These are phyloP conservation scores for Oikopleura dioica DNA, from an alignment of 23 tunicate species.

Conservation along the genomic window DNA sequence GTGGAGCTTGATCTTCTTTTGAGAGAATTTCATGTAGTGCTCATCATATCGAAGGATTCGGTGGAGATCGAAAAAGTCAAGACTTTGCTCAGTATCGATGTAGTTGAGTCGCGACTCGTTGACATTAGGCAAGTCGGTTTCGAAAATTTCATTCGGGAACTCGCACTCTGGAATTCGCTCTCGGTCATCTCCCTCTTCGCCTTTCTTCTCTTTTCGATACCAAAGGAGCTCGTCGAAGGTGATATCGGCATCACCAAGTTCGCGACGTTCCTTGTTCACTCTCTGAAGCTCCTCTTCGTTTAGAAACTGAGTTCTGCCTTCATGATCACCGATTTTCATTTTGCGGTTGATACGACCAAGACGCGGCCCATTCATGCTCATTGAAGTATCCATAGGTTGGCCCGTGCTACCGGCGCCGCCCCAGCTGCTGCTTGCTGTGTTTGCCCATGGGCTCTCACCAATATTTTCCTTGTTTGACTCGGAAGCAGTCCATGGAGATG, in stretches of 20 bases:
- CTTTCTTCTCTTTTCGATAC: constrained; percentile 7
- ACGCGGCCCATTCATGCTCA: too few species aligned
- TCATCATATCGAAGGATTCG: background rate
- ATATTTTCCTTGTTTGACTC: too few species aligned
- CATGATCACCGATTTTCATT: too few species aligned
- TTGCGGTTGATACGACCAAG: too few species aligned
- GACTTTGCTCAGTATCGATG: background rate
- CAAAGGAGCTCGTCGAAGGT: background rate
- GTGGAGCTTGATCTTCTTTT: background rate
- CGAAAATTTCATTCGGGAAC: background rate
- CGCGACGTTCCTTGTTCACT: background rate
- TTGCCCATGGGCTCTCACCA: too few species aligned
- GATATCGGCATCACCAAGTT: background rate
- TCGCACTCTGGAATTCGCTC: background rate
- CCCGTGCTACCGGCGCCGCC: too few species aligned
- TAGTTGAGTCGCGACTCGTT: background rate
- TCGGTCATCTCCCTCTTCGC: background rate
- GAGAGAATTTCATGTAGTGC: background rate
- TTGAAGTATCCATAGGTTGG: too few species aligned
- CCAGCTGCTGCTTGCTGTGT: too few species aligned
- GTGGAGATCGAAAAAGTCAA: background rate
- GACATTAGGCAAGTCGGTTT: constrained; percentile 11
- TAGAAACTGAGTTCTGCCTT: too few species aligned
- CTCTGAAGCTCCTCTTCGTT: too few species aligned
- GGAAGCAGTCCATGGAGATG: too few species aligned